phyloP scores from a whole-genome alignment of 35 echinoderm and acorn worm species.

The Lytechinus pictus region DNA sequence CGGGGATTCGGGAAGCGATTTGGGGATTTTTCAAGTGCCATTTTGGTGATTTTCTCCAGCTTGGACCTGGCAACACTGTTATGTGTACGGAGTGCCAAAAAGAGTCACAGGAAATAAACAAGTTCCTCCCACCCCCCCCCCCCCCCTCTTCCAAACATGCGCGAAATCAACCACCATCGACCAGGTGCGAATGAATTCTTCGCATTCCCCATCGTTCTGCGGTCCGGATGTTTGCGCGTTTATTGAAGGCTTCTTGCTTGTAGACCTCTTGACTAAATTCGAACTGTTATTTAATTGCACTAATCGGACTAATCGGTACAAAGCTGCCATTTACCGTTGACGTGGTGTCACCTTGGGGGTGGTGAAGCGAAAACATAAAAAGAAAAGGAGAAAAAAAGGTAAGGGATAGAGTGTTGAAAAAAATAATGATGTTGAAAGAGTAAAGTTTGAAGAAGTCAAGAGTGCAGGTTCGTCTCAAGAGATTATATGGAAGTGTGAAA shows the following conservation, averaged over 20 bases:
- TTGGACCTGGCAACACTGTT: neutral
- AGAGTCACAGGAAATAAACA: neutral
- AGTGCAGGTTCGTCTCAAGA: neutral
- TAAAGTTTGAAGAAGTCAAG: conserved; percentile 2
- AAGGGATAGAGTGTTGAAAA: neutral
- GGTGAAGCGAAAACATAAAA: neutral
- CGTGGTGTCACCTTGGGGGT: neutral
- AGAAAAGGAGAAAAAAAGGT: neutral
- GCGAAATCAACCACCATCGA: neutral
- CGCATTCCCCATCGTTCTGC: neutral
- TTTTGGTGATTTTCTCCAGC: too few species aligned
- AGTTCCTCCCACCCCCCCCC: neutral
- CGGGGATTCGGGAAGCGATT: too few species aligned
- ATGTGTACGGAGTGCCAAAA: neutral
- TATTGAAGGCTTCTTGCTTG: conserved; percentile 16
- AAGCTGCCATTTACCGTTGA: conserved; percentile 10
- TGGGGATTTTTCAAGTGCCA: too few species aligned
- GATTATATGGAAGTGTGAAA: conserved; percentile 3
- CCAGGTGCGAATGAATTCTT: conserved; percentile 10
- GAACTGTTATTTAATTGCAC: neutral
- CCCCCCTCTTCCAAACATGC: too few species aligned
- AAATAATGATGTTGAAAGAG: neutral
- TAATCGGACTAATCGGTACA: neutral
- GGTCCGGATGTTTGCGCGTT: conserved; percentile 15
- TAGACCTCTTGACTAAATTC: conserved; percentile 2